These are phyloP conservation scores for Vultur gryphus DNA, from an alignment of 2,797 vertebrate genomes.

Conservation along the genomic window DNA sequence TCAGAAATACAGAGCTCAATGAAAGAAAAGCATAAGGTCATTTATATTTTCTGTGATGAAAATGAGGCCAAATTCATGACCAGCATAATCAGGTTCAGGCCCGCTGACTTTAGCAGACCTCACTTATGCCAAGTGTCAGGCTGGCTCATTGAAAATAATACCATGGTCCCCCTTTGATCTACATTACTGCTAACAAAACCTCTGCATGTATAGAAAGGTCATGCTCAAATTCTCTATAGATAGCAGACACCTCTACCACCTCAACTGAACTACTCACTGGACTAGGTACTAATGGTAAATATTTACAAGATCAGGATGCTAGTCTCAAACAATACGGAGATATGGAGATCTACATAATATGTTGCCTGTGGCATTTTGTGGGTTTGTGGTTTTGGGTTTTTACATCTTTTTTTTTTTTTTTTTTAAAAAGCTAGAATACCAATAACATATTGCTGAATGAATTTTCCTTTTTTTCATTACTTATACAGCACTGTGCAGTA, in stretches of 20 bases:
- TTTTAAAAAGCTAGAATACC: neutral
- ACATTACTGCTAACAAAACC: neutral
- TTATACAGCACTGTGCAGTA: neutral
- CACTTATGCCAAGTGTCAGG: neutral
- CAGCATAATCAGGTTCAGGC: neutral
- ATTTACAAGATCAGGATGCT: neutral
- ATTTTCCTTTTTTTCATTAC: neutral
- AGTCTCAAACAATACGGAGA: neutral
- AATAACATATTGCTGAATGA: neutral
- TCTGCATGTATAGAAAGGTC: neutral
- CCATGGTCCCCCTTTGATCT: neutral
- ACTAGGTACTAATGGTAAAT: neutral
- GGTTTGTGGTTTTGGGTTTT: neutral
- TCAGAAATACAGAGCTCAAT: neutral
- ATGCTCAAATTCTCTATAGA: neutral
- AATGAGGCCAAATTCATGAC: neutral
- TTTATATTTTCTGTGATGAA: neutral
- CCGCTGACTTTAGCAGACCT: neutral
- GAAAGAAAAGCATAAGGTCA: neutral
- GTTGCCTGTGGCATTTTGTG: neutral
- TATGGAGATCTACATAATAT: neutral
- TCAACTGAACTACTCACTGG: neutral
- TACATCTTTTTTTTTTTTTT: neutral
- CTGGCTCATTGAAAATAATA: neutral
- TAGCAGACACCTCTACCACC: neutral